phyloP scores from a whole-genome alignment of 2,113 vertebrate species.

The Aegotheles bennettii region DNA sequence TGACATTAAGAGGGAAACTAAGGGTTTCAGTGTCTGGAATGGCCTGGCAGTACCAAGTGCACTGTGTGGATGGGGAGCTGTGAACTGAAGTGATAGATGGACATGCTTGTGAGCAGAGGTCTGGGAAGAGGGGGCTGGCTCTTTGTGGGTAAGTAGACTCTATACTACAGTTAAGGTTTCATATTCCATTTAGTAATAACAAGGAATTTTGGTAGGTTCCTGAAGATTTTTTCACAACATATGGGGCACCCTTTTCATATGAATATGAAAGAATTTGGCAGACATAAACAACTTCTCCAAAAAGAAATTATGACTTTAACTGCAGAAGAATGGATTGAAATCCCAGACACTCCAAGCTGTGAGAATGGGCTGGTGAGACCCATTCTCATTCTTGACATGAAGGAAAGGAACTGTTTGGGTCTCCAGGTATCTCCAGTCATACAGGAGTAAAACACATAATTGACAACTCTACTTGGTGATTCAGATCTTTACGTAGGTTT shows the following conservation, averaged over 20 bases:
- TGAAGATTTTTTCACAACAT: neutral
- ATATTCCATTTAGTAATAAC: neutral
- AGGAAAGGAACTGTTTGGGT: neutral
- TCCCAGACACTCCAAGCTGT: neutral
- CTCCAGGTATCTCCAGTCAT: neutral
- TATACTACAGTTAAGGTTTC: neutral
- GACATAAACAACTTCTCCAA: neutral
- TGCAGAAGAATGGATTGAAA: neutral
- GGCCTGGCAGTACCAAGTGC: neutral
- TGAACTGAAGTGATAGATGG: neutral
- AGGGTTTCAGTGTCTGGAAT: neutral
- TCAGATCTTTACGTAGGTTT: neutral
- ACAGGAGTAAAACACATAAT: neutral
- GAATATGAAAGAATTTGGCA: neutral
- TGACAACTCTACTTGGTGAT: neutral
- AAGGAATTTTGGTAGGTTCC: neutral
- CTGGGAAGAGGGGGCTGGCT: neutral
- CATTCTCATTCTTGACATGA: neutral
- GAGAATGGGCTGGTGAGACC: neutral
- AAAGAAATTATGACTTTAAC: neutral
- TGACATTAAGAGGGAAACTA: neutral
- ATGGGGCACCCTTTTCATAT: neutral
- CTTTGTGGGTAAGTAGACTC: neutral
- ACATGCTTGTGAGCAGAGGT: neutral
- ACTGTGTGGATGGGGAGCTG: neutral